Conservation (phyloP, 2,113 vertebrate genomes). For the Neogobius melanostomus region DNA sequence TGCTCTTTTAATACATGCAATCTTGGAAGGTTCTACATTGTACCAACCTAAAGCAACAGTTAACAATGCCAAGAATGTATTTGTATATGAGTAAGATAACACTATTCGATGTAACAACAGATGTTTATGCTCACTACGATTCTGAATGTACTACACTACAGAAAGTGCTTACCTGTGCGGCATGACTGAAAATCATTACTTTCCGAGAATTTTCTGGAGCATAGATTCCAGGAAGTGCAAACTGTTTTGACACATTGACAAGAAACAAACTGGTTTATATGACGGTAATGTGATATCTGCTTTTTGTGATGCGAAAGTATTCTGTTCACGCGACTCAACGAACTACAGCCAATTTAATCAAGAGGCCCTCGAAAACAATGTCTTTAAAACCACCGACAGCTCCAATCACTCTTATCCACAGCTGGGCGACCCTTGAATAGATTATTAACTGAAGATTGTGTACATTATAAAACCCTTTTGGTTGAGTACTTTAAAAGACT, state of each 20-base stretch:
- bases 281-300: neutral
- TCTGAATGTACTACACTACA: too few species aligned
- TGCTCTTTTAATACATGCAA: too few species aligned
- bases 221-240: neutral
- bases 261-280: neutral
- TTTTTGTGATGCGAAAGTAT: neutral
- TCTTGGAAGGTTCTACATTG: too few species aligned
- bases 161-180: neutral
- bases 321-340: neutral
- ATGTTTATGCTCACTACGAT: too few species aligned
- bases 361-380: constrained; percentile 30
- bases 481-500: neutral
- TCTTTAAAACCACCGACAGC: constrained; percentile 29
- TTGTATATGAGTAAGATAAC: too few species aligned
- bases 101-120: too few species aligned
- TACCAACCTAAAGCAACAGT: too few species aligned
- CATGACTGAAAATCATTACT: neutral
- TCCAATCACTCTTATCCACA: constrained; percentile 44
- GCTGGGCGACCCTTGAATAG: constrained; percentile 35
- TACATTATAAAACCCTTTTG: neutral
- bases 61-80: too few species aligned
- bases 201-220: neutral
- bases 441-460: constrained; percentile 25
- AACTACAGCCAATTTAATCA: neutral
- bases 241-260: neutral